These are phyloP conservation scores for Pseudopodoces humilis DNA, from an alignment of 2,113 vertebrate genomes.

Conservation along the genomic window DNA sequence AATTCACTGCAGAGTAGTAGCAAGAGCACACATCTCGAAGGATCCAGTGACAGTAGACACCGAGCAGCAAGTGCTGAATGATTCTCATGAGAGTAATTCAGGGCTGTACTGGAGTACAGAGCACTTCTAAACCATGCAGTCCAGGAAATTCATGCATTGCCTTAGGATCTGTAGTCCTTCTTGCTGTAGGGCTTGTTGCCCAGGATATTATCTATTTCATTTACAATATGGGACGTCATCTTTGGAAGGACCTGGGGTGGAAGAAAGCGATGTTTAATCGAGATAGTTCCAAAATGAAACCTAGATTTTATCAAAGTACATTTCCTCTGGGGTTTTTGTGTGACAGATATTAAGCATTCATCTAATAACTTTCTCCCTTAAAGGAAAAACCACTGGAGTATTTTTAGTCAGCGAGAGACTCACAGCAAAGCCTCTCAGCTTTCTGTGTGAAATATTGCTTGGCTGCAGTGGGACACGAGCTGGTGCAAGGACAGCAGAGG, in stretches of 20 bases:
- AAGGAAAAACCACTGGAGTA: not conserved
- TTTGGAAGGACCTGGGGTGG: slow-evolving; percentile 91
- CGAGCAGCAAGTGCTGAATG: slow-evolving; percentile 76
- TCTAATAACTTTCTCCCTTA: not conserved
- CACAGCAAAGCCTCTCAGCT: not conserved
- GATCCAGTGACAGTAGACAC: slow-evolving; percentile 69
- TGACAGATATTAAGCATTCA: not conserved
- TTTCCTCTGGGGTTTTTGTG: not conserved
- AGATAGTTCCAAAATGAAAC: not conserved
- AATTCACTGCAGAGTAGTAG: slow-evolving; percentile 72
- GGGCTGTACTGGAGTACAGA: slow-evolving; percentile 57
- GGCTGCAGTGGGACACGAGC: not conserved
- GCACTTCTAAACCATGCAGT: slow-evolving; percentile 69
- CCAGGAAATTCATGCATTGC: slow-evolving; percentile 65
- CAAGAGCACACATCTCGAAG: slow-evolving; percentile 74
- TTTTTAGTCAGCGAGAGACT: not conserved
- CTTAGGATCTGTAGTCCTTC: slow-evolving; percentile 95
- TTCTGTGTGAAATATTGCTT: not conserved
- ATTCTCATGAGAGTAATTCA: slow-evolving; percentile 50
- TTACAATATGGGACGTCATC: slow-evolving; percentile 94
- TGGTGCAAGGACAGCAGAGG: not conserved
- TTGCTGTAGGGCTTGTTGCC: slow-evolving; percentile 95
- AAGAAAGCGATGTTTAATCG: not conserved
- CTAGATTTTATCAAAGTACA: not conserved
- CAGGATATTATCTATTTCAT: slow-evolving; percentile 94